Conservation (phyloP, 2,888 invertebrate species). For the Erynnis tages region DNA sequence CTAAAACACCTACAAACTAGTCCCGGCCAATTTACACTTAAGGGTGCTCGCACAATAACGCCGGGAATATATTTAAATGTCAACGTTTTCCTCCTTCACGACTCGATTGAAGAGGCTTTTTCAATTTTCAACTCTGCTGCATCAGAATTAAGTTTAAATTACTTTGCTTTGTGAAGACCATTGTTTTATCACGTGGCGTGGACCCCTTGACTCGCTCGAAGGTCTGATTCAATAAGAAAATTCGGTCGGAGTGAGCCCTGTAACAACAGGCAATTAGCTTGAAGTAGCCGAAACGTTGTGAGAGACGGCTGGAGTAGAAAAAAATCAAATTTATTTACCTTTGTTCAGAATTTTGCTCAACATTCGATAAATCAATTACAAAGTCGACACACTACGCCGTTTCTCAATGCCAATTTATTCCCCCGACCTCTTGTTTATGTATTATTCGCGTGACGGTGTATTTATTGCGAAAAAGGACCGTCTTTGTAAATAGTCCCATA, state of each 20-base stretch:
- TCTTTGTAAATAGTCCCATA: too few species aligned
- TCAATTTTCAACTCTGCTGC: neutral
- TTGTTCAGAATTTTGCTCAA: neutral
- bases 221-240: conserved; percentile 2
- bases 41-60: too few species aligned
- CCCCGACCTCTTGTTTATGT: too few species aligned
- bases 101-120: neutral
- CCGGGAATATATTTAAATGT: too few species aligned
- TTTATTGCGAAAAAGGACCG: too few species aligned
- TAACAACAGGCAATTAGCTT: conserved; percentile 10
- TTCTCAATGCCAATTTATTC: too few species aligned
- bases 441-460: too few species aligned
- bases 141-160: neutral
- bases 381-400: neutral
- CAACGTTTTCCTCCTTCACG: too few species aligned
- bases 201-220: neutral
- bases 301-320: neutral
- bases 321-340: conserved; percentile 9
- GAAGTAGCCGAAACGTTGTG: conserved; percentile 2
- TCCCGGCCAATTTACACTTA: too few species aligned
- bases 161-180: neutral
- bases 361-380: conserved; percentile 1
- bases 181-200: conserved; percentile 7
- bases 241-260: neutral
- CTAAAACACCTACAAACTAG: too few species aligned